Evolutionary conservation across 2,797 vertebrate genomes (phyloP), one percentile per base, ranked within the genome.

Genomic region (Periophthalmus magnuspinnatus): DNA sequence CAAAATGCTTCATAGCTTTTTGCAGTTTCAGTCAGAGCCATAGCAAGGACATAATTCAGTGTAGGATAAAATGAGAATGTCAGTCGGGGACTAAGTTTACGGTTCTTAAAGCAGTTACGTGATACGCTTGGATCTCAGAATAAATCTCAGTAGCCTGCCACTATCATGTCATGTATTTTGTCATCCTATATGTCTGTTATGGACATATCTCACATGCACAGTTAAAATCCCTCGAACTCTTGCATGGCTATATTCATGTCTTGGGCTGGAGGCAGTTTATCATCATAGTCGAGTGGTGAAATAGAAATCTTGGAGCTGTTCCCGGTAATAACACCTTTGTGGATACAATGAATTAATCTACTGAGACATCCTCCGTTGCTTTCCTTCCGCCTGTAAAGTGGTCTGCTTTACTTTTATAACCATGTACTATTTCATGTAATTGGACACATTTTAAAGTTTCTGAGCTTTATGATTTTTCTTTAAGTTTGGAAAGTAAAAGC

Each of bases 91-190:
- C 81, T 36, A 80, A 83, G 89, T 93, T 93, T 93, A 93, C 84
- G 78, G 83, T 92, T 87, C 88, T 83, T 68, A 75, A 83, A 88
- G 89, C 72, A 74, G 92, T 81, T 81, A 93, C 91, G 79, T 77
- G 91, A 94, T 93, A 90, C 61, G 84, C 78, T 86, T 83, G 81
- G 80, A 86, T 91, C 89, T 89, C 82, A 67, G 84, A 88, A 93
- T 93, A 93, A 94, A 95, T 93, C 92, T 91, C 84, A 58, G 82
- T 81, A 81, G 85, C 87, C 84, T 90, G 90, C 85, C 84, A 85
- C 80, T 84, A 90, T 88, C 84, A 82, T 90, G 89, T 90, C 84
- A 88, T 86, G 84, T 87, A 82, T 84, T 91, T 90, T 78, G 89
- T 89, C 89, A 93, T 92, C 87, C 81, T 90, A 91, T 92, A 92